Conservation (phyloP, 2,113 vertebrate genomes). For the Anolis sagrei region DNA sequence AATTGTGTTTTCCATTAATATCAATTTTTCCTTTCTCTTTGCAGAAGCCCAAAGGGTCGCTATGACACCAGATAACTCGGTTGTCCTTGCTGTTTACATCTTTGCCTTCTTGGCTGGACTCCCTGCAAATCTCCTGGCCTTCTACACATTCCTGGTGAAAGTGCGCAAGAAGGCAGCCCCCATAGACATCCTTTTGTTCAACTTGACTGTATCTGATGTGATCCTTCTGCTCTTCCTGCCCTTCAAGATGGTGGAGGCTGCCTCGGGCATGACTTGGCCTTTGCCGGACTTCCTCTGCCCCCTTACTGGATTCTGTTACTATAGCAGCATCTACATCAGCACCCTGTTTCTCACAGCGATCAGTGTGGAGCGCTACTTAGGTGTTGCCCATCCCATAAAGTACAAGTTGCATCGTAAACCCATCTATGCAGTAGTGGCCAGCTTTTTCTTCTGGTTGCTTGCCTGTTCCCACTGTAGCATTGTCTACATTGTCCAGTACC, state of each 20-base stretch:
- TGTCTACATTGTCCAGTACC: slow-evolving; percentile 79
- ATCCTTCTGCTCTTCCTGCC: slow-evolving; percentile 88
- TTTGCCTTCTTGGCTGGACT: slow-evolving; percentile 85
- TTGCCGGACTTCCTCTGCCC: slow-evolving; percentile 80
- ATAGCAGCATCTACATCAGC: slow-evolving; percentile 91
- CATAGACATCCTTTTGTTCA: slow-evolving; percentile 88
- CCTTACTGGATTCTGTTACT: slow-evolving; percentile 83
- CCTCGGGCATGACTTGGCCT: slow-evolving; percentile 74
- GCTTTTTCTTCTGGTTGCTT: slow-evolving; percentile 83
- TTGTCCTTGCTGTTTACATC: slow-evolving; percentile 82
- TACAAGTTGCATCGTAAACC: slow-evolving; percentile 83
- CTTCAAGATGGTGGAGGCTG: slow-evolving; percentile 85
- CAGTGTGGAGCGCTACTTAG: slow-evolving; percentile 89
- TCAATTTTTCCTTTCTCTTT: not conserved
- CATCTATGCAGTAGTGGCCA: slow-evolving; percentile 76
- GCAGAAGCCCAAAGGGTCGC: not conserved
- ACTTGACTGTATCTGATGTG: slow-evolving; percentile 87
- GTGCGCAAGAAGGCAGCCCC: slow-evolving; percentile 78
- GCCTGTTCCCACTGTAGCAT: slow-evolving; percentile 82
- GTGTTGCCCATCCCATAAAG: slow-evolving; percentile 86
- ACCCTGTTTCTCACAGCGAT: slow-evolving; percentile 85
- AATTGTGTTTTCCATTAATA: too few species aligned
- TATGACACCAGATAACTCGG: slow-evolving; percentile 16
- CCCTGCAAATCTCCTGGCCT: slow-evolving; percentile 85
- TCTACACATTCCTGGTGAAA: slow-evolving; percentile 81